Base-by-base conservation (phyloP, 1,140 invertebrate genomes). In the Dendrolimus kikuchii region DNA sequence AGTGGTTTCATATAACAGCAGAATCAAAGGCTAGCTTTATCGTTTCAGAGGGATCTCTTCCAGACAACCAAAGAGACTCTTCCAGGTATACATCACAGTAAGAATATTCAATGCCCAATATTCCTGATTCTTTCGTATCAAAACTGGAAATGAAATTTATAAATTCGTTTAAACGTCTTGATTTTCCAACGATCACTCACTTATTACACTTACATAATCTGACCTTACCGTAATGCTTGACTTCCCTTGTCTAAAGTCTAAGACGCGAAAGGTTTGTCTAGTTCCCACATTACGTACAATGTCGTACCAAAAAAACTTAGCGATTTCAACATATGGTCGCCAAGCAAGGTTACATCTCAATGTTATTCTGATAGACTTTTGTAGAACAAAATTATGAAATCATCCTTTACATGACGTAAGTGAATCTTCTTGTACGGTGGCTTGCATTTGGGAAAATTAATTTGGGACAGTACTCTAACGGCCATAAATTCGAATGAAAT, bases 251-350 rank as follows among this genome's bases (percentile, higher is more conserved):
- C 53, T 51, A 40, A 45, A 45, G 42, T 49, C 48, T 38, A 47
- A 50, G 51, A 23, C 23, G 23, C 23, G 48, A 49, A 47, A 60
- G 46, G 54, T 43, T 59, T 50, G 55, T 50, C 57, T 60, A 61
- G 70, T 77, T 77, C 72, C 72, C 74, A 74, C 74, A 64, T 60
- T 60, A 74, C 60, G 46, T 42, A 54, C 70, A 74, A 74, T 71
- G 72, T 60, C 58, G 23, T 23, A 60, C 49, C 58, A 57, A 55
- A 60, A 62, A 60, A 58, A 36, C 36, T 43, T 55, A 52, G 56
- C 60, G 62, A 68, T 71, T 70, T 69, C 49, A 64, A 72, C 74
- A 77, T 77, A 68, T 77, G 74, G 74, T 66, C 62, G 67, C 60
- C 71, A 77, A 57, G 59, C 71, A 74, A 77, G 74, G 74, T 66